Evolutionary conservation across 2,797 vertebrate species (phyloP).

Genomic region (Tokudaia tokunoshimensis): DNA sequence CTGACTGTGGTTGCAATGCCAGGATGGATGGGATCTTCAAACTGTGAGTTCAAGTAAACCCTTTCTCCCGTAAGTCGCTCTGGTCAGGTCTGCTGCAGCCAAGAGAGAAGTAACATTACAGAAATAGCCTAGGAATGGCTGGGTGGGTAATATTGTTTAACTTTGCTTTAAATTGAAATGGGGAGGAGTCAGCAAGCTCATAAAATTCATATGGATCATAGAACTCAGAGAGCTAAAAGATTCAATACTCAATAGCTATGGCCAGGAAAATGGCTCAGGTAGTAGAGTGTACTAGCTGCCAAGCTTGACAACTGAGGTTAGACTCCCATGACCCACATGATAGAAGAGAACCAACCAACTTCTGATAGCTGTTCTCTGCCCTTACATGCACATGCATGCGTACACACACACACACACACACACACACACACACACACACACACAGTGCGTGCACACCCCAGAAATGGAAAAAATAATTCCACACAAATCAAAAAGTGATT

Average conservation of each 20-base stretch:
- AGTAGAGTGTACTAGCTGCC: neutral
- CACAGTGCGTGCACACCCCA: neutral
- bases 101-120: neutral
- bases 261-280: neutral
- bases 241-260: too few species aligned
- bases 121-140: neutral
- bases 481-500: neutral
- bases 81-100: too few species aligned
- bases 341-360: neutral
- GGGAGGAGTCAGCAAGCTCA: neutral
- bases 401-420: neutral
- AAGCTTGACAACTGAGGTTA: neutral
- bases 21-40: neutral
- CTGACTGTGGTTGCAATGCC: neutral
- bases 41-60: neutral
- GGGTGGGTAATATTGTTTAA: neutral
- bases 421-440: neutral
- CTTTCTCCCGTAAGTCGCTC: neutral
- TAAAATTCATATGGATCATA: neutral
- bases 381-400: neutral
- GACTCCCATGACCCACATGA: neutral
- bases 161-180: neutral
- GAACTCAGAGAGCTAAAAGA: neutral
- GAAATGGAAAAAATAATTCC: neutral
- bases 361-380: neutral